Base-by-base conservation (phyloP, 2,797 vertebrate genomes). In the Ciconia nigra region DNA sequence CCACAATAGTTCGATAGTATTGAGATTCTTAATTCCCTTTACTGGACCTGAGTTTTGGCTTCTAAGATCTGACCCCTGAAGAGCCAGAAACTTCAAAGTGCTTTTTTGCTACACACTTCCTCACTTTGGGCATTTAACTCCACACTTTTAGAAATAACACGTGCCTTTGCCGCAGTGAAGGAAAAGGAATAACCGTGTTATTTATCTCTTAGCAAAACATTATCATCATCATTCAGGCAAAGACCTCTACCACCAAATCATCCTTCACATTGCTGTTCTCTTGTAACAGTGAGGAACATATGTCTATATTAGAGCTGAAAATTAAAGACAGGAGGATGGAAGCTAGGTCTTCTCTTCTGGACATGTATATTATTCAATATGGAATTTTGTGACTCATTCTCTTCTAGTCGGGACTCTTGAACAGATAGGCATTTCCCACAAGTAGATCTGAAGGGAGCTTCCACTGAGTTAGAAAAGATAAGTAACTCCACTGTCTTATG, bases 1-100 rank as follows among this genome's bases (percentile, higher is more conserved):
- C 67, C 66, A 87, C 89, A 97, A 79, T 93, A 92, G 85, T 91
- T 93, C 58, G 7, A 97, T 97, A 96, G 87, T 81, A 95, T 90
- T 88, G 89, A 92, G 93, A 96, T 83, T 93, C 92, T 33, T 94
- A 83, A 92, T 78, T 89, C 95, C 76, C 37, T 90, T 93, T 95
- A 95, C 91, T 94, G 90, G 92, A 94, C 95, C 84, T 90, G 66
- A 86, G 89, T 90, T 89, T 92, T 83, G 62, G 83, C 92, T 93
- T 96, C 87, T 70, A 29, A 91, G 55, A 76, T 88, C 70, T 86
- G 87, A 90, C 79, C 84, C 82, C 73, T 86, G 55, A 94, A 91
- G 52, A 83, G 77, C 6, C 69, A 93, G 72, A 94, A 94, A 86
- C 31, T 78, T 87, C 72, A 81, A 76, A 70, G 24, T 55, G 76